phyloP scores from a whole-genome alignment of 2,797 vertebrate species.

The Epinephelus coioides region DNA sequence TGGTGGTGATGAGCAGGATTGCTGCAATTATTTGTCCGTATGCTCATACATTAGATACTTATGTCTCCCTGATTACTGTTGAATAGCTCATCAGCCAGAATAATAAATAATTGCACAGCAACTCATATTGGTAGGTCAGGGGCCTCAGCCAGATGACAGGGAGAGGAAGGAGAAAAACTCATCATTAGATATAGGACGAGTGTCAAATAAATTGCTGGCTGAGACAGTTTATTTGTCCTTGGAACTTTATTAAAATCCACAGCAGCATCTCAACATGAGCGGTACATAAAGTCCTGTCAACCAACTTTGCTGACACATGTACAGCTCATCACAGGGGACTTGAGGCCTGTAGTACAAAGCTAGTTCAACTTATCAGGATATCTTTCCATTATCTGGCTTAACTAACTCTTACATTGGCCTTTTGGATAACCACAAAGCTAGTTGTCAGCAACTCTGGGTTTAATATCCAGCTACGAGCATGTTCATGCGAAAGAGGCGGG shows the following conservation, averaged over 20 bases:
- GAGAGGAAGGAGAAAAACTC: slow-evolving; percentile 3
- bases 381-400: too few relatives aligned
- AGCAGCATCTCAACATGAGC: neutral
- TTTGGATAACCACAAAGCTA: too few relatives aligned
- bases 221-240: neutral
- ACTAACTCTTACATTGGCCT: too few relatives aligned
- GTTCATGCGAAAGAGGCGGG: too few relatives aligned
- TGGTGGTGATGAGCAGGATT: slow-evolving; percentile 60
- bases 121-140: slow-evolving; percentile 22
- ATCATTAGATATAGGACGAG: neutral
- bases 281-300: neutral
- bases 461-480: too few relatives aligned
- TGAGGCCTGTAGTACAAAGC: too few relatives aligned
- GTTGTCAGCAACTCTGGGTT: too few relatives aligned
- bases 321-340: neutral
- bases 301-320: neutral
- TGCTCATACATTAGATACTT: slow-evolving; percentile 48
- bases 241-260: neutral
- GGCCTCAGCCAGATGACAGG: neutral
- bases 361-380: too few relatives aligned
- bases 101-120: slow-evolving; percentile 42
- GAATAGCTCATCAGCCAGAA: slow-evolving; percentile 46
- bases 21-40: slow-evolving; percentile 56
- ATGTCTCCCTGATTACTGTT: slow-evolving; percentile 49
- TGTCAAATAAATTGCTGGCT: neutral